A percentile compares a stretch with the other conserved stretches of the same genome.
These are phyloP conservation scores for Aphelenchoides bicaudatus DNA, from an alignment of 2,888 invertebrate species.

Conservation along the genomic window DNA sequence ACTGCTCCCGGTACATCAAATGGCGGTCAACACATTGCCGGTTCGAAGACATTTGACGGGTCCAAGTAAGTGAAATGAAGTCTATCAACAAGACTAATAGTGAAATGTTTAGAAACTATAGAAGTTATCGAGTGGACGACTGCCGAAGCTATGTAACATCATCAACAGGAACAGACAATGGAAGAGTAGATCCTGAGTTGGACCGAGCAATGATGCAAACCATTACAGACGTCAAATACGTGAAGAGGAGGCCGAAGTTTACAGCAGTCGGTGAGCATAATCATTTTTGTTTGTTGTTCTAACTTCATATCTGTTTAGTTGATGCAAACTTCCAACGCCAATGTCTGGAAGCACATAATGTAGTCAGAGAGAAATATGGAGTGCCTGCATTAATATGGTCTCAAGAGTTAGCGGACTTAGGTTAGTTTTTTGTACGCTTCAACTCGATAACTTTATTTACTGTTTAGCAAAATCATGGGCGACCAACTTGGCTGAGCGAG, in stretches of 20 bases:
- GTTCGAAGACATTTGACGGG: conserved; percentile 37
- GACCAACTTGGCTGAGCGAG: conserved; percentile 54
- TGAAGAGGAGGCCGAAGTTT: conserved; percentile 55
- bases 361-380: conserved; percentile 43
- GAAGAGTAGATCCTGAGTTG: conserved; percentile 48
- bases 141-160: conserved; percentile 24
- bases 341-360: conserved; percentile 59
- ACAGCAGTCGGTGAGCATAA: conserved; percentile 48
- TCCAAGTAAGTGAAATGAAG: not conserved
- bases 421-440: no score
- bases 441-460: no score
- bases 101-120: conserved; percentile 18
- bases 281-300: no score
- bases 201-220: conserved; percentile 60
- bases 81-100: conserved; percentile 5
- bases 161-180: conserved; percentile 25
- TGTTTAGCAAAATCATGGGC: conserved; percentile 59
- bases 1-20: conserved; percentile 30
- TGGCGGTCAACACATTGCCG: conserved; percentile 24
- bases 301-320: no score
- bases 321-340: conserved; percentile 60
- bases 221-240: conserved; percentile 59
- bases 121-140: conserved; percentile 20
- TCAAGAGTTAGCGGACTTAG: conserved; percentile 52
- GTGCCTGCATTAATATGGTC: conserved; percentile 52